Percentiles rank a stretch among this genome's conserved stretches.
These are phyloP conservation scores for Scophthalmus maximus DNA, from an alignment of 2,113 vertebrate genomes.

Conservation along the genomic window DNA sequence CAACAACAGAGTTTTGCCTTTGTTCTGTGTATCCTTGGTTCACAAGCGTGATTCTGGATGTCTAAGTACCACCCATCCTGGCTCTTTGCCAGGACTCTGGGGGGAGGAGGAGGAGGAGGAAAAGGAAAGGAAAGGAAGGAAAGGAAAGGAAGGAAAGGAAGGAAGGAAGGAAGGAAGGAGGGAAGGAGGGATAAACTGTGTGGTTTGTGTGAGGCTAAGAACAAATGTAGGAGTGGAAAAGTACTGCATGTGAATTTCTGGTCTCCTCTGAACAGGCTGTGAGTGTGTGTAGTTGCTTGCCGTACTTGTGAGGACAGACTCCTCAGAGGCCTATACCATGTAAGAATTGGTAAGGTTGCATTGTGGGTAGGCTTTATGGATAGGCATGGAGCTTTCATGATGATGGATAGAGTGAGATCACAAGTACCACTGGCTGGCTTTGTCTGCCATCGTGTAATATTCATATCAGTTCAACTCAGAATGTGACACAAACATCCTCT, in stretches of 20 bases:
- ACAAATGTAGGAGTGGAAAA: conserved; percentile 78
- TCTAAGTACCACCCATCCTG: conserved; percentile 58
- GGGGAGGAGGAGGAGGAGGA: conserved; percentile 16
- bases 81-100: conserved; percentile 50
- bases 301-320: conserved; percentile 40
- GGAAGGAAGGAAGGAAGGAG: conserved; percentile 7
- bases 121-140: neutral
- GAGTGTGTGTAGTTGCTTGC: conserved; percentile 6
- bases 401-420: too few relatives aligned
- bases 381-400: too few relatives aligned
- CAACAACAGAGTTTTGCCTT: conserved; percentile 24
- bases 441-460: neutral
- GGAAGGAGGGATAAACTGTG: conserved; percentile 48
- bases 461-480: too few relatives aligned
- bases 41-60: conserved; percentile 47
- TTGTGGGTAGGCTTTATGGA: neutral
- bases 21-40: conserved; percentile 25
- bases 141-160: neutral
- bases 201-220: conserved; percentile 43
- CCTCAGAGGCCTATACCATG: neutral
- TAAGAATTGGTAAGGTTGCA: neutral
- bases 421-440: neutral
- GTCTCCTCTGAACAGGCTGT: conserved; percentile 13
- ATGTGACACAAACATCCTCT: neutral
- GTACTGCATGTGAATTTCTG: conserved; percentile 64